phyloP scores from a whole-genome alignment of 2,113 vertebrate species.

The Gymnarchus niloticus region DNA sequence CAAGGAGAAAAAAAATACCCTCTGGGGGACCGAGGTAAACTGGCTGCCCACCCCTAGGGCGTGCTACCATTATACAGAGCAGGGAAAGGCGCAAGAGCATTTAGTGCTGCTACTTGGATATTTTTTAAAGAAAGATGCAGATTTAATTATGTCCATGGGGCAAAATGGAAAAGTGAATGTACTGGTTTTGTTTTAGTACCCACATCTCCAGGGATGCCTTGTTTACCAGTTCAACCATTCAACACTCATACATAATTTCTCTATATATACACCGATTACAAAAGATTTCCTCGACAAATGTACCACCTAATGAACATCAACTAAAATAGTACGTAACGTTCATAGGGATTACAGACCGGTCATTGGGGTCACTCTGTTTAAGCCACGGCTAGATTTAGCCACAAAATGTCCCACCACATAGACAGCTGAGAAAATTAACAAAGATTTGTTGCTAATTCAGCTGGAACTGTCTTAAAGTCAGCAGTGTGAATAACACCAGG shows the following conservation, averaged over 20 bases:
- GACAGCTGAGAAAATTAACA: neutral
- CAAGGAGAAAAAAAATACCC: too few relatives aligned
- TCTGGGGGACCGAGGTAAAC: too few relatives aligned
- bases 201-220: neutral
- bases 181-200: neutral
- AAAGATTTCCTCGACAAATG: neutral
- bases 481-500: conserved; percentile 10
- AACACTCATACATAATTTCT: neutral
- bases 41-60: too few relatives aligned
- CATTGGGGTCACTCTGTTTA: neutral
- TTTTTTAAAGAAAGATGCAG: neutral
- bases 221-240: neutral
- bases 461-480: neutral
- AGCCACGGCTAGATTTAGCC: neutral
- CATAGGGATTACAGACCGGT: neutral
- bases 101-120: neutral
- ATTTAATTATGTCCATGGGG: neutral
- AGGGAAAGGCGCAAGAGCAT: neutral
- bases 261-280: neutral
- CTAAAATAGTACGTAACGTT: neutral
- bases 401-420: neutral
- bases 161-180: neutral
- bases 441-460: neutral
- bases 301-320: neutral
- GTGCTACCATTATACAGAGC: too few relatives aligned